A percentile compares a stretch with the other conserved stretches of the same genome.
These are phyloP conservation scores for Rugalucina vietnamica DNA, from an alignment of 2,888 invertebrate genomes.

Conservation along the genomic window DNA sequence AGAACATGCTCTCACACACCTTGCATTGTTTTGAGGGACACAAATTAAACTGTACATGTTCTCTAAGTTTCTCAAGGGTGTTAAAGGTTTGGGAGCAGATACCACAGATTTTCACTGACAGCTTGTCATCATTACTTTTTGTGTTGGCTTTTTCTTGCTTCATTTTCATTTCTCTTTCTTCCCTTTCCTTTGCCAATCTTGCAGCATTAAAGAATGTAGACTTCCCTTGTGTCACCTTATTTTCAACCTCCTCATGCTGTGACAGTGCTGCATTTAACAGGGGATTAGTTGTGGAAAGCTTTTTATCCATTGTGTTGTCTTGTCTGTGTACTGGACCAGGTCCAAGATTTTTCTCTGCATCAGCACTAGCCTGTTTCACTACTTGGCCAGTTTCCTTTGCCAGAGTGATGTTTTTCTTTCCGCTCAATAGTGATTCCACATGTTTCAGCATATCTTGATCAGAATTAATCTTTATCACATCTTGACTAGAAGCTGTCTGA, in stretches of 20 bases:
- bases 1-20: conserved; percentile 62
- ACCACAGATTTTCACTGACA: background rate
- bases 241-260: background rate
- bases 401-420: no score
- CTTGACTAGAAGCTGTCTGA: background rate
- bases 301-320: no score
- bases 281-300: no score
- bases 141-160: background rate
- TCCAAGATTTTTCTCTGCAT: no score
- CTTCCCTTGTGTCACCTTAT: background rate
- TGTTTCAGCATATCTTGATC: conserved; percentile 30
- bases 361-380: no score
- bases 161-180: conserved; percentile 20
- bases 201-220: conserved; percentile 62
- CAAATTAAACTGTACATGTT: background rate
- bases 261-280: no score
- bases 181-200: conserved; percentile 55
- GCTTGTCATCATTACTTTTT: background rate
- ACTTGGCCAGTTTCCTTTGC: no score
- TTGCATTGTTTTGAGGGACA: conserved; percentile 56
- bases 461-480: conserved; percentile 2
- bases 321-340: no score
- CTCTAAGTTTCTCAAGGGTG: background rate
- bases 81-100: background rate
- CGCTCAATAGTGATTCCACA: background rate